Evolutionary conservation across 2,113 vertebrate genomes (phyloP).

Genomic region (Silurus meridionalis): DNA sequence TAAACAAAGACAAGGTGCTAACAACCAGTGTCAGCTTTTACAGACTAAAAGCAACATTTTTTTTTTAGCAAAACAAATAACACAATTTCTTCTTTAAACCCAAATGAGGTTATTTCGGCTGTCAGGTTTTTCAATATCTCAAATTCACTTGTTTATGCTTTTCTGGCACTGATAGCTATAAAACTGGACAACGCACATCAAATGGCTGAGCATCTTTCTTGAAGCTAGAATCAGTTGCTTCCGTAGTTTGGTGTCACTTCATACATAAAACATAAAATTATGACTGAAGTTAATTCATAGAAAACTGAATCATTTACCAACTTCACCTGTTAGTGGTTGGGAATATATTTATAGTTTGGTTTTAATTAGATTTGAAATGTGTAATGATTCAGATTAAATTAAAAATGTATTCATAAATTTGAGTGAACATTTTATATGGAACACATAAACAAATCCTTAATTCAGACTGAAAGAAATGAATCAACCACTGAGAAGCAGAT

Average conservation of each 20-base stretch:
- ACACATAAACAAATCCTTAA: neutral
- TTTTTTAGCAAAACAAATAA: neutral
- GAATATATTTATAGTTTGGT: neutral
- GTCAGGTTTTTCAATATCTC: neutral
- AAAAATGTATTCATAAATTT: neutral
- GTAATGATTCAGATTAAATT: neutral
- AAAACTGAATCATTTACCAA: neutral
- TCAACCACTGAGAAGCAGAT: neutral
- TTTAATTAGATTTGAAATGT: neutral
- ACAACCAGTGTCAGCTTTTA: constrained; percentile 36
- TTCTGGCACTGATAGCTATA: neutral
- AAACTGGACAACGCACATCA: neutral
- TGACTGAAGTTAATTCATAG: neutral
- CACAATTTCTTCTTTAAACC: neutral
- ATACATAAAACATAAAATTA: neutral
- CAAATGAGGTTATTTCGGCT: neutral
- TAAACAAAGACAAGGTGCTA: neutral
- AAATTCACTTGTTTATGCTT: neutral
- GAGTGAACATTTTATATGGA: neutral
- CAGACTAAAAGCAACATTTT: neutral
- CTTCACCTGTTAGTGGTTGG: neutral
- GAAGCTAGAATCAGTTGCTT: neutral
- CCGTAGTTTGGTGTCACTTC: neutral
- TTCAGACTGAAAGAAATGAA: neutral
- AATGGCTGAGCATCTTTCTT: neutral